These are phyloP conservation scores for Sapajus apella DNA, from an alignment of 2,113 vertebrate genomes.

Conservation along the genomic window DNA sequence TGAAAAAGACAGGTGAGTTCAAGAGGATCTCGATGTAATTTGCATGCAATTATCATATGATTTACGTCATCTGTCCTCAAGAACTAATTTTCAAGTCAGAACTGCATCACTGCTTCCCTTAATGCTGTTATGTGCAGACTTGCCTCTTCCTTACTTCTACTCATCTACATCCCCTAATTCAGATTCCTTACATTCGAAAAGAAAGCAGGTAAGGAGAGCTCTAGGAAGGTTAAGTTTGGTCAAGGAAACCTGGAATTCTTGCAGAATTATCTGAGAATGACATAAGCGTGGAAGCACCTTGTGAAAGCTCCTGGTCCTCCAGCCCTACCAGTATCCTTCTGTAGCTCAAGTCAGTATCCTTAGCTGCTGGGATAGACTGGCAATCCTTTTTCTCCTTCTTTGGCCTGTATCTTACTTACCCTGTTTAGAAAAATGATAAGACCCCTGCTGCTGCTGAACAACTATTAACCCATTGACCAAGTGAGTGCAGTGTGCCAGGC, in stretches of 20 bases:
- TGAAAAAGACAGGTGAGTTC: slow-evolving; percentile 53
- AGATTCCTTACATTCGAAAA: background rate
- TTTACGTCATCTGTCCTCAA: slow-evolving; percentile 46
- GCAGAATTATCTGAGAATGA: background rate
- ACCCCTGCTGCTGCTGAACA: background rate
- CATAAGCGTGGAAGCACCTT: background rate
- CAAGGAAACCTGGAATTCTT: background rate
- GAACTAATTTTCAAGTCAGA: slow-evolving; percentile 63
- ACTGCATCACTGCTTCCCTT: slow-evolving; percentile 31
- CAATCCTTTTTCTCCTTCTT: background rate
- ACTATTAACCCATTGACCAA: background rate
- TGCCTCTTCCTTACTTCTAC: background rate
- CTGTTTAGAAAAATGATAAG: background rate
- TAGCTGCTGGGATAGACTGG: background rate
- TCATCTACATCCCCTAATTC: background rate
- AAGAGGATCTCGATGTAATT: slow-evolving; percentile 54
- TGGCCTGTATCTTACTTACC: background rate
- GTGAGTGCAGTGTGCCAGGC: background rate
- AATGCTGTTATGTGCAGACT: background rate
- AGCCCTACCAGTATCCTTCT: background rate
- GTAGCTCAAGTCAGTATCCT: background rate
- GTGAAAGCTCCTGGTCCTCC: background rate
- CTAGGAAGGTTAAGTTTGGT: background rate
- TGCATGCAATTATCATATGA: slow-evolving; percentile 61
- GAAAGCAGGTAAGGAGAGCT: background rate